Percentiles rank a stretch among this genome's conserved stretches.
These are phyloP conservation scores for Acipenser ruthenus DNA, from an alignment of 2,797 vertebrate genomes.

Conservation along the genomic window DNA sequence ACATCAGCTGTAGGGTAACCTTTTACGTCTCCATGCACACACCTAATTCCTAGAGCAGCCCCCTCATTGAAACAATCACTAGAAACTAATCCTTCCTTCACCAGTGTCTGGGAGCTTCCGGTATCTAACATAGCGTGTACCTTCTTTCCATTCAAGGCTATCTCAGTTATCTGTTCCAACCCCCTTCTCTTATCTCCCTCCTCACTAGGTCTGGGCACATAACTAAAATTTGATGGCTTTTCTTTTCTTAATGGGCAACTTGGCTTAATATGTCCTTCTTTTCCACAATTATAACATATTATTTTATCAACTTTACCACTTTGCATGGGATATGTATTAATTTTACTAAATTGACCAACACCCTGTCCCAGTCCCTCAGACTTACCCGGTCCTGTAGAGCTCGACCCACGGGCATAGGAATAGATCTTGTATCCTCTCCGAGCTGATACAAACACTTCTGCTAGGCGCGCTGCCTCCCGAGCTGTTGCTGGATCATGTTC, in stretches of 20 bases:
- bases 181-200: too few species aligned
- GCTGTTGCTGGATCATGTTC: conserved; percentile 1
- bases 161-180: neutral
- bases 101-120: too few species aligned
- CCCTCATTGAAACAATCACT: too few species aligned
- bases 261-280: conserved; percentile 8
- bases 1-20: too few species aligned
- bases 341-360: too few species aligned
- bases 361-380: neutral
- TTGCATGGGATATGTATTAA: too few species aligned
- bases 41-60: too few species aligned
- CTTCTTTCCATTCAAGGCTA: neutral
- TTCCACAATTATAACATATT: neutral
- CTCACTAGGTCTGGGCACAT: conserved; percentile 1
- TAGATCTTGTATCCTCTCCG: neutral
- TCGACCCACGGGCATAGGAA: neutral
- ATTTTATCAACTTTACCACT: too few species aligned
- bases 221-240: neutral
- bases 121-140: conserved; percentile 1
- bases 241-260: neutral
- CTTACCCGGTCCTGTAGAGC: conserved; percentile 1
- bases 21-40: too few species aligned
- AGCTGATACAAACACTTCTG: neutral
- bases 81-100: too few species aligned
- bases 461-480: neutral